Percentiles rank a stretch among this genome's conserved stretches.
phyloP scores from a whole-genome alignment of 2,888 invertebrate genomes.

The Suillia variegata region DNA sequence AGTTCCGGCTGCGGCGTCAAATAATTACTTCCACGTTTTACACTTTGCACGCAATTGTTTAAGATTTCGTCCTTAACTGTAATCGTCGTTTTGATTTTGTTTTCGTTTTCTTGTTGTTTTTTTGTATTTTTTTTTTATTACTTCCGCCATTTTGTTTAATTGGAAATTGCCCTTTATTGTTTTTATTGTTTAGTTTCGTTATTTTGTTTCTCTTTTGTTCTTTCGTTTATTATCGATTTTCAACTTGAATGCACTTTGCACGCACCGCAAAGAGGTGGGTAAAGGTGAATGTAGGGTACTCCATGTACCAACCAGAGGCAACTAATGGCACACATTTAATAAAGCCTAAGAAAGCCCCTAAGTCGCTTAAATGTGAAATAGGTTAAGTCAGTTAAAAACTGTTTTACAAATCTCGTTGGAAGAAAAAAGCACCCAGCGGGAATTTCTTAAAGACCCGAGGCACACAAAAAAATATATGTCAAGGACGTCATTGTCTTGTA shows the following conservation, averaged over 20 bases:
- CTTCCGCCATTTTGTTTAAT: background rate
- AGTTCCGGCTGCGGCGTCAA: no score
- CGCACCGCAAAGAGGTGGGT: no score
- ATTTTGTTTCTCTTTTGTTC: no score
- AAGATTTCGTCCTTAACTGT: background rate
- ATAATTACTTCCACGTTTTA: background rate
- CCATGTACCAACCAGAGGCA: no score
- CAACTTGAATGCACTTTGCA: background rate
- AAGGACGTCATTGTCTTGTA: no score
- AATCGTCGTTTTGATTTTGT: no score
- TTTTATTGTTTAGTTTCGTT: background rate
- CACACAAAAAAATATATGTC: no score
- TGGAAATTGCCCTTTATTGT: background rate
- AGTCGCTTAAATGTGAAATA: no score
- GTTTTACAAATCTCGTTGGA: background rate
- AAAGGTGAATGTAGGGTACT: no score
- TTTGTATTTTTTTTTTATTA: background rate
- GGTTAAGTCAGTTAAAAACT: constrained; percentile 4
- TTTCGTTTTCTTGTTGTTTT: background rate
- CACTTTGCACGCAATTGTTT: background rate
- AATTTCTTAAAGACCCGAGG: background rate
- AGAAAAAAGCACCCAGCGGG: background rate
- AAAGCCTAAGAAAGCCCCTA: no score
- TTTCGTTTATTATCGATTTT: background rate
- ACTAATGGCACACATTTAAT: no score